Evolutionary conservation across 2,888 invertebrate genomes (phyloP), one percentile per base, ranked within the genome.

Genomic region (Cryptocheilus praepositus): DNA sequence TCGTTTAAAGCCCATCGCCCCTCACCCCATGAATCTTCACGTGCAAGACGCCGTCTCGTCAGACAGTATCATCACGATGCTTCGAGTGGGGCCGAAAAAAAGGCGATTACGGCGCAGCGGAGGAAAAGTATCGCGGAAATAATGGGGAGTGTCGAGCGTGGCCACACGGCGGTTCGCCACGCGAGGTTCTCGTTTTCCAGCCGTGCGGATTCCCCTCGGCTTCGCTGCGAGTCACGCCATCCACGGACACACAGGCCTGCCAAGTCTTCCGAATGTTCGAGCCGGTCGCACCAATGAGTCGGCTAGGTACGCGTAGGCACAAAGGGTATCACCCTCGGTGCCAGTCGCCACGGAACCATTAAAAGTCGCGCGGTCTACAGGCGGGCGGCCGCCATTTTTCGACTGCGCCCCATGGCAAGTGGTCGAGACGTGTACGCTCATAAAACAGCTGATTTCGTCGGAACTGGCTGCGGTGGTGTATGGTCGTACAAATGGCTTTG

Each of bases 81-180:
- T 7, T 36, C 36, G 36, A 36, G 36, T 25, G 68, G 44, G 28
- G 45, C 55, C 53, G 60, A 69, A 55, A 19, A 53, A 55, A 53
- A 44, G 64, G 36, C 19, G 36, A 28, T 11, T 62, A 44, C 7
- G 56, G n/a, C 44, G 15, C 19, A 25, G 59, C 16, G 51, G 19
- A 44, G 73, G 55, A n/a, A 70, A 67, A 73, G 73, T 72, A 79
- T 76, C 72, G 74, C 76, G 75, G 82, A 80, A 85, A 83, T 81
- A 83, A 81, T 77, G 81, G 81, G 74, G 81, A 83, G 85, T 86
- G 85, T 86, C 83, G 81, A 83, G 75, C 76, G 84, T 85, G 86
- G 85, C 86, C 85, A 85, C 85, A 84, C 78, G 77, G 85, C 55
- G 86, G 86, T 86, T 86, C 81, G 84, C 85, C 86, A 85, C 86